Conservation (phyloP, 2,113 vertebrate genomes). For the Hippolais icterina region DNA sequence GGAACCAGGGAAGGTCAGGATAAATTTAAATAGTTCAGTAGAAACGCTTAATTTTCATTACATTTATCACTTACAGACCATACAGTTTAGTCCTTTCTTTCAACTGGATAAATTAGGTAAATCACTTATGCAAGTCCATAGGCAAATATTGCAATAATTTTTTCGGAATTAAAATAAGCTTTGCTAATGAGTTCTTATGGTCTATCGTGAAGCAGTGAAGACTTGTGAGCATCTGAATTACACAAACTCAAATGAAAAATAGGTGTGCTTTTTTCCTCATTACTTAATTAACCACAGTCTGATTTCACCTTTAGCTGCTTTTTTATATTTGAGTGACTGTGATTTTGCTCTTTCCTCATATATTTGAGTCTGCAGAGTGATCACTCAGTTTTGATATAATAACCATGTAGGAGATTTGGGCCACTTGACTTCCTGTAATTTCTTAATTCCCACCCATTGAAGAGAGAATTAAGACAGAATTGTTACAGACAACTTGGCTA, state of each 20-base stretch:
- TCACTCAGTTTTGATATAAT: neutral
- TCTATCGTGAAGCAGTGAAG: neutral
- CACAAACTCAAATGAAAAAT: neutral
- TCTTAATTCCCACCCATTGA: neutral
- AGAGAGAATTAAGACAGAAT: neutral
- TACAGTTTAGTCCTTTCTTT: neutral
- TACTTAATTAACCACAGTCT: neutral
- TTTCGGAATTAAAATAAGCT: slow-evolving; percentile 20
- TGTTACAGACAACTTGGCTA: neutral
- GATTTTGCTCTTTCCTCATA: neutral
- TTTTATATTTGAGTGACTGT: neutral
- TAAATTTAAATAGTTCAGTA: neutral
- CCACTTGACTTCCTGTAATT: slow-evolving; percentile 23
- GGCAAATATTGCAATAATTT: slow-evolving; percentile 33
- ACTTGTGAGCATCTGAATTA: neutral
- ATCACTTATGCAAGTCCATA: neutral
- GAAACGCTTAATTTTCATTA: neutral
- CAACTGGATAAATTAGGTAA: neutral
- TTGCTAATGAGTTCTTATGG: neutral
- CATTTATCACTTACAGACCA: neutral
- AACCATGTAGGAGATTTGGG: neutral
- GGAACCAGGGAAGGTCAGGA: neutral
- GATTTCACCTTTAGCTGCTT: neutral
- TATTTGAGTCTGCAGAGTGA: neutral
- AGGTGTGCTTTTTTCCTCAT: neutral